Conservation (phyloP, 2,797 vertebrate genomes). For the Anguilla megastoma region DNA sequence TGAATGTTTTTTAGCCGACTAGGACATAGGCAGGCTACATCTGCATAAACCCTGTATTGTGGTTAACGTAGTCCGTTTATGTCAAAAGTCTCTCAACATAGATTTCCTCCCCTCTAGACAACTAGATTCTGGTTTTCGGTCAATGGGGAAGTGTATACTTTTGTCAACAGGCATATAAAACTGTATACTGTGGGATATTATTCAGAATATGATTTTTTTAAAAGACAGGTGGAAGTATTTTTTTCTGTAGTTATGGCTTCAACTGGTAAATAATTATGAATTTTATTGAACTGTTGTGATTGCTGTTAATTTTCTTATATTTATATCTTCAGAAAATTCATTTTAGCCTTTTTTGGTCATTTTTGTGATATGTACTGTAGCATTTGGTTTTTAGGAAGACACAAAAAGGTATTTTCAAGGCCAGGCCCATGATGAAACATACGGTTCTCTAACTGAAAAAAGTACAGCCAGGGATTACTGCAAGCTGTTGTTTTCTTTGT, state of each 20-base stretch:
- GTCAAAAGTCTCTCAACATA: too few relatives aligned
- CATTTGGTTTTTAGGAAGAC: neutral
- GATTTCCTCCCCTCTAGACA: too few relatives aligned
- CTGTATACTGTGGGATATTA: neutral
- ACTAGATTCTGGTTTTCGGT: too few relatives aligned
- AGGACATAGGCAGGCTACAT: too few relatives aligned
- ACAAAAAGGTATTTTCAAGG: neutral
- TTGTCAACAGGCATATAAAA: neutral
- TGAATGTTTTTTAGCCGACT: too few relatives aligned
- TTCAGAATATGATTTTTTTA: neutral
- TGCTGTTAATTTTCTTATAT: neutral
- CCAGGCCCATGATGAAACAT: neutral
- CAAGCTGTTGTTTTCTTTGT: neutral
- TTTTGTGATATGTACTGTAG: neutral
- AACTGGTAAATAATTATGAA: neutral
- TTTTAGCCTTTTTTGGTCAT: neutral
- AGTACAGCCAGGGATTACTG: neutral
- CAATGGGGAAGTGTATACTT: neutral
- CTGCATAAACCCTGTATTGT: too few relatives aligned
- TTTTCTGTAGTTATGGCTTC: neutral
- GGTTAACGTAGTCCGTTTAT: too few relatives aligned
- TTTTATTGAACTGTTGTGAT: neutral
- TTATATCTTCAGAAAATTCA: neutral
- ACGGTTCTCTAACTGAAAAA: neutral
- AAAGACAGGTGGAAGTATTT: neutral